A percentile compares a stretch with the other conserved stretches of the same genome.
These are phyloP conservation scores for Xestia c-nigrum DNA, from an alignment of 2,888 invertebrate species.

Conservation along the genomic window DNA sequence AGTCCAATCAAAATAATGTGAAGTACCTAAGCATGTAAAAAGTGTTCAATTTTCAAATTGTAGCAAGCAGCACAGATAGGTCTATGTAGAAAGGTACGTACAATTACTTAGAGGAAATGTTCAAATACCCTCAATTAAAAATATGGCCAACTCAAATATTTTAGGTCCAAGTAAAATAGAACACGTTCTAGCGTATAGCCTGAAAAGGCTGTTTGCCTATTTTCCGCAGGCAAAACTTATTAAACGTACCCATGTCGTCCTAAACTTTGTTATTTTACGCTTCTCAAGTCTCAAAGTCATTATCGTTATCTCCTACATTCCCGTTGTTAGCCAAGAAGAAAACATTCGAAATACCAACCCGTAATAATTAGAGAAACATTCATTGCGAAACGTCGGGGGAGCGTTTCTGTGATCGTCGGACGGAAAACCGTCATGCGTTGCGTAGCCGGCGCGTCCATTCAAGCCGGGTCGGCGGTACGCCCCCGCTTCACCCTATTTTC, in stretches of 20 bases:
- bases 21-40: background rate
- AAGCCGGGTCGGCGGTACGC: constrained; percentile 64
- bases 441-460: constrained; percentile 76
- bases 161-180: constrained; percentile 24
- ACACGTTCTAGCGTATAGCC: background rate
- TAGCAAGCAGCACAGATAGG: background rate
- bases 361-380: constrained; percentile 74
- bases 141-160: constrained; percentile 28
- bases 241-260: constrained; percentile 52
- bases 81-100: background rate
- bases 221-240: constrained; percentile 47
- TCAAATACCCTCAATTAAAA: constrained; percentile 26
- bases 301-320: constrained; percentile 55
- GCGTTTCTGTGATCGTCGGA: constrained; percentile 65
- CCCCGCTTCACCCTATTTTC: constrained; percentile 76
- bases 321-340: constrained; percentile 59
- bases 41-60: constrained; percentile 26
- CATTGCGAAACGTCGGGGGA: constrained; percentile 68
- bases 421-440: constrained; percentile 68
- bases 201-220: constrained; percentile 29
- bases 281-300: constrained; percentile 58
- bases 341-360: constrained; percentile 63
- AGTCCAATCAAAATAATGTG: constrained; percentile 12
- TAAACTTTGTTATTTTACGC: constrained; percentile 56
- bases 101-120: constrained; percentile 32